phyloP scores from a whole-genome alignment of 2,888 invertebrate genomes.

The Eledone cirrhosa region DNA sequence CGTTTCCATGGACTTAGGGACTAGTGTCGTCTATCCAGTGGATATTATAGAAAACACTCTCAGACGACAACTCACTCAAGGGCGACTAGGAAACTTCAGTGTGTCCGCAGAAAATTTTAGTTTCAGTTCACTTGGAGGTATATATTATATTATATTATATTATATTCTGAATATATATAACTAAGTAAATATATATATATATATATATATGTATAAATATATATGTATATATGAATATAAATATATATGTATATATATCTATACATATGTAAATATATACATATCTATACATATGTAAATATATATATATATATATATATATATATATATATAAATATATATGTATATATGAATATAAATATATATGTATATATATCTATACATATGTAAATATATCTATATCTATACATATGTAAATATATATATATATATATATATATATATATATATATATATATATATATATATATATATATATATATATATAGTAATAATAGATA shows the following conservation, averaged over 20 bases:
- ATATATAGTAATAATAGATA: neutral
- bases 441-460: neutral
- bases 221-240: too few species aligned
- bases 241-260: too few species aligned
- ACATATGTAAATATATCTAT: neutral
- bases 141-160: too few species aligned
- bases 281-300: too few species aligned
- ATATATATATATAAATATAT: neutral
- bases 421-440: neutral
- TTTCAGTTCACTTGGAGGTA: slow-evolving; percentile 13
- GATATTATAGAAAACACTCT: neutral
- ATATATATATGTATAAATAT: too few species aligned
- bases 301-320: neutral
- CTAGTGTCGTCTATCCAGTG: neutral
- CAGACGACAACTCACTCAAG: neutral
- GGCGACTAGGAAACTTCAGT: slow-evolving; percentile 1
- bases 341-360: slow-evolving; percentile 10
- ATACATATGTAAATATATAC: too few species aligned
- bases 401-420: neutral
- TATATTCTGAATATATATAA: too few species aligned
- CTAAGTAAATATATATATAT: too few species aligned
- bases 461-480: neutral
- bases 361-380: neutral
- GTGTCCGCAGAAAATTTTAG: slow-evolving; percentile 4
- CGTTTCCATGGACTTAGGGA: slow-evolving; percentile 19